These are phyloP conservation scores for Leptinotarsa undecemlineata DNA, from an alignment of 1,140 invertebrate genomes.

Conservation along the genomic window DNA sequence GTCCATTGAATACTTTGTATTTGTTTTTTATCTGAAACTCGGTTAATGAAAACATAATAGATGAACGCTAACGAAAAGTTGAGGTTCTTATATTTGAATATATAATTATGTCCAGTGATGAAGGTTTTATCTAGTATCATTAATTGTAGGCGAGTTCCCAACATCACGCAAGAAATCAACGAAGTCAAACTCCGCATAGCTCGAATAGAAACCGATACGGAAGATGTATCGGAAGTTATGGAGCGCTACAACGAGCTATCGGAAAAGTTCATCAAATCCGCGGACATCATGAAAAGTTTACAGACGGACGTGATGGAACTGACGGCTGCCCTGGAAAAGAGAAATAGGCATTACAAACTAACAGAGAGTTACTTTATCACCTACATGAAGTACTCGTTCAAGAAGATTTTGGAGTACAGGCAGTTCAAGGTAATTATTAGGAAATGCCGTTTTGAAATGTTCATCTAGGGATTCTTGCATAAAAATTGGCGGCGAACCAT, in stretches of 20 bases:
- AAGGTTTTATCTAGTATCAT: no score
- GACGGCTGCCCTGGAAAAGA: constrained; percentile 29
- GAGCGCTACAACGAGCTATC: constrained; percentile 35
- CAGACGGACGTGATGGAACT: constrained; percentile 37
- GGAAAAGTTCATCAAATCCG: constrained; percentile 34
- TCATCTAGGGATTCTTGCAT: not conserved
- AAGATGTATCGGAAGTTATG: constrained; percentile 34
- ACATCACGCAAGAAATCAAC: constrained; percentile 40
- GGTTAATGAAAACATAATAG: no score
- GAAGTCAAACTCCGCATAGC: constrained; percentile 36
- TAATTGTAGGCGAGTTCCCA: constrained; percentile 28
- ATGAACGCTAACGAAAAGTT: no score
- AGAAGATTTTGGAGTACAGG: constrained; percentile 44
- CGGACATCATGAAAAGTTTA: constrained; percentile 35
- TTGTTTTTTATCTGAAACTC: not conserved
- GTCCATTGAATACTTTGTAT: no score
- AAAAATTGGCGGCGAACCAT: no score
- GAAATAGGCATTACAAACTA: constrained; percentile 43
- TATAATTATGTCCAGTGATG: no score
- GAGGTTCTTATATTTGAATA: no score
- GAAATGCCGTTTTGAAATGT: no score
- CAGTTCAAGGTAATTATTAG: constrained; percentile 44
- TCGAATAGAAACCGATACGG: constrained; percentile 37
- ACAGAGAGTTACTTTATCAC: constrained; percentile 48
- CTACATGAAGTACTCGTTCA: constrained; percentile 47